Base-by-base conservation (phyloP, 2,797 vertebrate genomes). In the Peromyscus nudipes region DNA sequence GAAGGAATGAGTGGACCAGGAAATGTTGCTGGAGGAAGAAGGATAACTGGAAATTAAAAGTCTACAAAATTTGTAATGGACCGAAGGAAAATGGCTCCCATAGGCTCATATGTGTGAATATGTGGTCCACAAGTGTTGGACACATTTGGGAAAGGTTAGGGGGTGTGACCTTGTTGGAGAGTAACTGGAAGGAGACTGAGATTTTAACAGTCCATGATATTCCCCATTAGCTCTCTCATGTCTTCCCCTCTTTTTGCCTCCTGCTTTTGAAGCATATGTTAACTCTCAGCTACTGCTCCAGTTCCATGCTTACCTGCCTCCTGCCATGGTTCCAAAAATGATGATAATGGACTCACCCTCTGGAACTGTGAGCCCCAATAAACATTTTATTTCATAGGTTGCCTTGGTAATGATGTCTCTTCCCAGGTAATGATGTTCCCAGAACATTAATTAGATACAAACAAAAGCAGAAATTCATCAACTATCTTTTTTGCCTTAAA, bases 81-180 rank as follows among this genome's bases (percentile, higher is more conserved):
- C 19, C 77, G n/a, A 19, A 55, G n/a, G 46, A 55, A 9, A 55
- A 52, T 34, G 29, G 8, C 29, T 19, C 19, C 16, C 10, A 21
- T 4, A 67, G 65, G 13, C 11, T 67, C 17, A 21, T 55, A 21
- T 69, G 8, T 55, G 21, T 52, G 29, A 52, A 79, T 79, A 79
- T 5, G 31, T 55, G 29, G 31, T 80, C 9, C 17, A 55, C 77
- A n/a, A 23, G 3, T 55, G 1, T 55, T 55, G 29, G 46, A 1
- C 7, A 49, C 49, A 0, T 52, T 79, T 79, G 46, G 8, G 14
- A 34, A 52, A n/a, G 49, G n/a, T 34, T 21, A n/a, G 9, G 2
- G 0, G 4, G 11, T 55, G 16, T 12, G 31, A 31, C 1, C 1
- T 34, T n/a, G 9, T 80, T 79, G 4, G 9, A n/a, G 2, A 2